These are phyloP conservation scores for Macrosoma leucophasiata DNA, from an alignment of 2,888 invertebrate species.

Conservation along the genomic window DNA sequence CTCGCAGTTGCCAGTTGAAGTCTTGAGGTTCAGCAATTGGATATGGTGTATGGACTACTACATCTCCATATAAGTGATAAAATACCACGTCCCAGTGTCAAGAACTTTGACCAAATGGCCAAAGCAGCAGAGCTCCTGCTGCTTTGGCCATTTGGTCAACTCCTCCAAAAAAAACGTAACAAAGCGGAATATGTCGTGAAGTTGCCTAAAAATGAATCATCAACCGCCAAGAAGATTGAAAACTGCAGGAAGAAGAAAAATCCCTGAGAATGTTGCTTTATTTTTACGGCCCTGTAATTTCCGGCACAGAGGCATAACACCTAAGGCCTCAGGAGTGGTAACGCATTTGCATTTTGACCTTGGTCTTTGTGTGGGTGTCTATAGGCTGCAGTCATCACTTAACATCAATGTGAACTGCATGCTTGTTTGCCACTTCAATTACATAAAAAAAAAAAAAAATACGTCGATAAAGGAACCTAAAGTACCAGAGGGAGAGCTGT, in stretches of 20 bases:
- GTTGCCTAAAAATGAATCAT: background rate
- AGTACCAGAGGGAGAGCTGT: too few species aligned
- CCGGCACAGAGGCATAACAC: too few species aligned
- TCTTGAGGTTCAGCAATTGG: conserved; percentile 7
- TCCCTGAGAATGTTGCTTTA: too few species aligned
- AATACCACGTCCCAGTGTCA: background rate
- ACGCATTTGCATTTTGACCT: too few species aligned
- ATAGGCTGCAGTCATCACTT: too few species aligned
- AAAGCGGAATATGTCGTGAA: too few species aligned
- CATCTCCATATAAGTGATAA: conserved; percentile 5
- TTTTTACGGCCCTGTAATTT: too few species aligned
- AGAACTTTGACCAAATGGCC: background rate
- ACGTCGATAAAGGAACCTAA: background rate
- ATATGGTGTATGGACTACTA: conserved; percentile 10
- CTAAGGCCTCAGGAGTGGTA: too few species aligned
- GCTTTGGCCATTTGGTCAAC: conserved; percentile 1
- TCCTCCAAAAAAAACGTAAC: too few species aligned
- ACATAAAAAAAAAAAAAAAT: background rate
- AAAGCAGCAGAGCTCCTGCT: conserved; percentile 2
- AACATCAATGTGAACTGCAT: too few species aligned
- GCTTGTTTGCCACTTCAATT: background rate
- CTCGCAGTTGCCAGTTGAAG: conserved; percentile 5
- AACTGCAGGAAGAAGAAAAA: conserved; percentile 14
- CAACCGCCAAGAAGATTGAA: conserved; percentile 1
- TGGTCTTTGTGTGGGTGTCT: too few species aligned